Evolutionary conservation across 1,140 invertebrate species (phyloP).

Genomic region (Sarcophaga peregrina): DNA sequence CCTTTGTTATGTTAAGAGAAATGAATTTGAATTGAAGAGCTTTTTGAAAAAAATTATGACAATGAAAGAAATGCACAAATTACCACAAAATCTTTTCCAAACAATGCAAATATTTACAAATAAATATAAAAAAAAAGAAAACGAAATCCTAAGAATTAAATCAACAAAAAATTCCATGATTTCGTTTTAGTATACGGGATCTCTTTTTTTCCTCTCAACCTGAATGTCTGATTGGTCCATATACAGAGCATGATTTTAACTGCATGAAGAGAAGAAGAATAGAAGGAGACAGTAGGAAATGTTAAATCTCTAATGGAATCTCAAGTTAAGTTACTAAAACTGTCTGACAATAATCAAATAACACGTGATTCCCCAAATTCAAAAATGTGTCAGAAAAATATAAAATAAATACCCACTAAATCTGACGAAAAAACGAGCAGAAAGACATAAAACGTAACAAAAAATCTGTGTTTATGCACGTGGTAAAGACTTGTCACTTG

Average conservation of each 20-base stretch:
- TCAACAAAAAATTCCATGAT: not conserved
- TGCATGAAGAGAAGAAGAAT: not conserved
- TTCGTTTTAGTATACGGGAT: not conserved
- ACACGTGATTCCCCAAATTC: constrained; percentile 23
- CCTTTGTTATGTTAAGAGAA: no score
- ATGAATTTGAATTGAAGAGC: no score
- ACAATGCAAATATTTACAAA: constrained; percentile 18
- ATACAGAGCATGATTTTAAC: not conserved
- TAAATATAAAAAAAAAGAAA: no score
- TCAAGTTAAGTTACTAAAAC: constrained; percentile 31
- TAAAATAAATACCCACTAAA: not conserved
- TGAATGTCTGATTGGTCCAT: no score
- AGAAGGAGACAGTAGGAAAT: not conserved
- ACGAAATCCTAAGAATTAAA: not conserved
- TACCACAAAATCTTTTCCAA: not conserved
- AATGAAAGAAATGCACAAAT: not conserved
- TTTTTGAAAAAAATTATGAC: not conserved
- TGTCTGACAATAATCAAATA: constrained; percentile 36
- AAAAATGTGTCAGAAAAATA: constrained; percentile 17
- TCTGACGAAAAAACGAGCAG: not conserved
- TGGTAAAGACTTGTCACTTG: not conserved
- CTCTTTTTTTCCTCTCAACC: no score
- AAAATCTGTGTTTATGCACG: constrained; percentile 1
- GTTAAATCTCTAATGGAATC: constrained; percentile 15
- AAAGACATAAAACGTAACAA: not conserved